Base-by-base conservation (phyloP, 1,140 invertebrate genomes). In the Neodiprion pinetum region DNA sequence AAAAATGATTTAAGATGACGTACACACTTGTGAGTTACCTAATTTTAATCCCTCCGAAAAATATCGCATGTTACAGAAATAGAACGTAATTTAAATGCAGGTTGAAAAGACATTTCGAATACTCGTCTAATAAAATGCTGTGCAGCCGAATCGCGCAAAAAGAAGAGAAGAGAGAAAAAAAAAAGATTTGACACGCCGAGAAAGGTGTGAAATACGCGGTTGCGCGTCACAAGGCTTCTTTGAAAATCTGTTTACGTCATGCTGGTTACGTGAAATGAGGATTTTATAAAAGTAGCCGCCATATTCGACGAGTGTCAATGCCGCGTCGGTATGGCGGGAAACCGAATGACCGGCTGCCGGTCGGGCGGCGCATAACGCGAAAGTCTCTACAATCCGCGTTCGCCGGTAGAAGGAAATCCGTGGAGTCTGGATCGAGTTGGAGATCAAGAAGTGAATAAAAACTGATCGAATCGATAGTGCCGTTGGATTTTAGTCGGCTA, bases 331-430 rank as follows among this genome's bases (percentile, higher is more conserved):
- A 61, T 14, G 53, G 53, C 53, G 9, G 53, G n/a, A 17, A 14
- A 61, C 11, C 8, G 11, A 61, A 61, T 17, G 53, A 61, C 53
- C 53, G 53, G 11, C 53, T 5, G 53, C n/a, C 8, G 53, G 53
- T 61, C 11, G 53, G 53, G 9, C 53, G 53, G 53, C 9, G n/a
- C n/a, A 61, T 61, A 61, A 61, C 53, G n/a, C 11, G 11, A 40
- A 0, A 28, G 28, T 40, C 28, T 40, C 28, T 40, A 40, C 28
- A 84, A 79, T 81, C 69, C 75, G 71, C 80, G 75, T 78, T 76
- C 80, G 83, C 79, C 84, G 83, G 84, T 84, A 85, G 84, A 83
- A 85, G 84, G 83, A 85, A 85, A 85, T 83, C 76, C 77, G 81
- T 81, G 72, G 77, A 76, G 76, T 68, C 75, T 77, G 21, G 70